Base-by-base conservation (phyloP, 2,888 invertebrate species). In the Tyria jacobaeae region DNA sequence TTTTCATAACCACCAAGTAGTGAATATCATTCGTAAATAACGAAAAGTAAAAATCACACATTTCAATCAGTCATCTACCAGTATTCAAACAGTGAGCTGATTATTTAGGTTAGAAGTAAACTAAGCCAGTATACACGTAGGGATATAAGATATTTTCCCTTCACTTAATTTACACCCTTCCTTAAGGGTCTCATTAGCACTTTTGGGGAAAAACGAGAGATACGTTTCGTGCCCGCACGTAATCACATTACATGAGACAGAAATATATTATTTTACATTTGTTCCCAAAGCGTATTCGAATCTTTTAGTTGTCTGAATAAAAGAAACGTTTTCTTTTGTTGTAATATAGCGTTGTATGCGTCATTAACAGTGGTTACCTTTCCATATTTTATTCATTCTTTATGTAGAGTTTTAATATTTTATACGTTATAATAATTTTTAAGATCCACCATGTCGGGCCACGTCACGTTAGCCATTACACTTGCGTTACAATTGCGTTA, bases 141-240 rank as follows among this genome's bases (percentile, higher is more conserved):
- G 64, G 62, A 39, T 68, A 51, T 70, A 62, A 71, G 49, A 74
- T 71, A 71, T 39, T 54, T 25, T 69, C 60, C 69, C 64, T 74
- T 69, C 74, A 70, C 67, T 79, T 84, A 81, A 84, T 84, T 81
- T 74, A 75, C 71, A 71, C 67, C 75, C 67, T 71, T 70, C 73
- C 76, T 78, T 78, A 74, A 70, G 78, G 73, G 76, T 76, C 76
- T 84, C 82, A 82, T 85, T 85, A 83, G 79, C 80, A 80, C 82
- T 78, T 83, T 79, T 65, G 73, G 75, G 68, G 73, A 78, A 83
- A 82, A 82, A 83, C 77, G 81, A 70, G 62, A 72, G 71, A 80
- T 74, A 75, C 71, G 70, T 68, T 68, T 63, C 75, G 71, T 73
- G 68, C 64, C 75, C 75, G 60, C 71, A 68, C 75, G 81, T 83